Percentiles rank a stretch among this genome's conserved stretches.
phyloP scores from a whole-genome alignment of 2,797 vertebrate genomes.

The Falco concolor region DNA sequence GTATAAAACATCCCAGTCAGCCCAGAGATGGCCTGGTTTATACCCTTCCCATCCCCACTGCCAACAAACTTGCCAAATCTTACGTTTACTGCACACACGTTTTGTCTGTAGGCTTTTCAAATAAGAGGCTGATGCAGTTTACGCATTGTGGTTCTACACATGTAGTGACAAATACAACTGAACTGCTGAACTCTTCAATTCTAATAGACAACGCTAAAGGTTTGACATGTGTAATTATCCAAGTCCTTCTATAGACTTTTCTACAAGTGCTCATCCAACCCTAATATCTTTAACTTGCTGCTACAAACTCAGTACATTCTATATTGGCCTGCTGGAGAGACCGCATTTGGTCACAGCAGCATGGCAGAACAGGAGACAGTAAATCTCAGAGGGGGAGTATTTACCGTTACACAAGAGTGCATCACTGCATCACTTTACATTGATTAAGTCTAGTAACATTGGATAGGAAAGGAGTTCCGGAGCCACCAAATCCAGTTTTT shows the following conservation, averaged over 20 bases:
- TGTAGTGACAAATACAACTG: not conserved
- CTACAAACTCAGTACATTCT: not conserved
- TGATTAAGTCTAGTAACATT: not conserved
- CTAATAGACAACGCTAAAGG: not conserved
- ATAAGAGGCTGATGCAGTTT: not conserved
- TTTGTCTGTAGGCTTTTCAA: not conserved
- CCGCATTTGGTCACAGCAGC: not conserved
- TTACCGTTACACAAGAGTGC: not conserved
- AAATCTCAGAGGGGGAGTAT: not conserved
- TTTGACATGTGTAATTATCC: accelerated
- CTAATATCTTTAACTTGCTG: not conserved
- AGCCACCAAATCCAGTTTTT: not conserved
- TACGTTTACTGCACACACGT: not conserved
- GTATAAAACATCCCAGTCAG: not conserved
- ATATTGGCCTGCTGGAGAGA: not conserved
- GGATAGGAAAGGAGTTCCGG: not conserved
- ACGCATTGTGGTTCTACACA: too few species aligned
- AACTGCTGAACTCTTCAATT: not conserved
- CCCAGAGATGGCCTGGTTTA: not conserved
- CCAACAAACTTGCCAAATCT: not conserved
- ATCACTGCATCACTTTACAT: not conserved
- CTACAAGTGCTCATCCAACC: not conserved
- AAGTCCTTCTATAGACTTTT: not conserved
- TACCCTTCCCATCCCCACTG: not conserved
- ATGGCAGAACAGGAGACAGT: not conserved